Evolutionary conservation across 2,888 invertebrate genomes (phyloP), one percentile per base, ranked within the genome.

Genomic region (Baronia brevicornis): DNA sequence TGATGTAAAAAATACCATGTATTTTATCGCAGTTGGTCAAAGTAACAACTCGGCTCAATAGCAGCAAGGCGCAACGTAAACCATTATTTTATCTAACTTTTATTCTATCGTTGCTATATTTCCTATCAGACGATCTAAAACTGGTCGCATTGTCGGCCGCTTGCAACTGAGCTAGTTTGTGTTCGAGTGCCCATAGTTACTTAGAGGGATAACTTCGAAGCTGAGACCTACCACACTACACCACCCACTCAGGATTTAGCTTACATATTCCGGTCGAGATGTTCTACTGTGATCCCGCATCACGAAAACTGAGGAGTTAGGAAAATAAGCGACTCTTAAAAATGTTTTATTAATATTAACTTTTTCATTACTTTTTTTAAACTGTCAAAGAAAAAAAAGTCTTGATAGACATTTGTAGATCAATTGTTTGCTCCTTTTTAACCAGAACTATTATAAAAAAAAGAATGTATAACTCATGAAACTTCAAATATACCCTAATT

Each of bases 41-140:
- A n/a, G n/a, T n/a, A 25, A 25, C 15, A 25, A 25, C 25, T 12
- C 15, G 13, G 24, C 14, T 30, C 29, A 31, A 22, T 30, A 30
- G 30, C 25, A 27, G 17, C 30, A 23, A 6, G 21, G 37, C 29
- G 11, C 18, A 24, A 30, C 23, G 19, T 26, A 19, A 31, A 31
- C 30, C 13, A 22, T 22, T 31, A 26, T 35, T 31, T 13, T 27
- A 26, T 25, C 30, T 10, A 3, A 17, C 9, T 9, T 21, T 22
- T 18, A 18, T 31, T 12, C 17, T 26, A 30, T 36, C 28, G 35
- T 5, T 18, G 35, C 55, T 57, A 47, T 48, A 40, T 27, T 38
- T 28, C 43, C 41, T 64, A 67, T 66, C 59, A 28, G 46, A 30
- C 40, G 48, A 63, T 64, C 62, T 60, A 44, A 44, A 51, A 51